These are phyloP conservation scores for Nomada fabriciana DNA, from an alignment of 2,888 invertebrate species.

Conservation along the genomic window DNA sequence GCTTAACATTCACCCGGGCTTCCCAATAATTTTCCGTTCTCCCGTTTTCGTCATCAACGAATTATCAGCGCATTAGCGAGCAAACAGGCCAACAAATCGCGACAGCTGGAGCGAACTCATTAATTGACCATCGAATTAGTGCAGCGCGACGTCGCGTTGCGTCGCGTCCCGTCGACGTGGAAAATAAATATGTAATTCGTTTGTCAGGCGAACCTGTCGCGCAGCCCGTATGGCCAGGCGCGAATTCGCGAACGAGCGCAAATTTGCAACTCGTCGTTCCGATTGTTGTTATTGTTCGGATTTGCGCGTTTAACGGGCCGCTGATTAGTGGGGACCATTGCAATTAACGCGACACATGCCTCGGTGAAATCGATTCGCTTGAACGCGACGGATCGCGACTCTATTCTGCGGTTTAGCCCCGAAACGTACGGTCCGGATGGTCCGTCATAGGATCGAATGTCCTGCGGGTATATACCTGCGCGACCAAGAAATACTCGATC, in stretches of 20 bases:
- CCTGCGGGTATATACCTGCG: slow-evolving; percentile 14
- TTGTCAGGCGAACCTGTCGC: neutral
- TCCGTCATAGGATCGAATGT: slow-evolving; percentile 42
- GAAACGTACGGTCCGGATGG: slow-evolving; percentile 32
- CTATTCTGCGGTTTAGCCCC: slow-evolving; percentile 43
- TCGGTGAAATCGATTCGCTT: slow-evolving; percentile 55
- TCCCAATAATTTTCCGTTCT: neutral
- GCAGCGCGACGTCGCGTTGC: neutral
- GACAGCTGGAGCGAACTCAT: neutral
- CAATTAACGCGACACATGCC: slow-evolving; percentile 55
- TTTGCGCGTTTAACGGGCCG: slow-evolving; percentile 31
- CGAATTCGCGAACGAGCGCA: neutral
- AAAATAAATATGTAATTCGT: slow-evolving; percentile 26
- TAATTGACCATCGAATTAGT: slow-evolving; percentile 30
- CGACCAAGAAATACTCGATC: slow-evolving; percentile 32
- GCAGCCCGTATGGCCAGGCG: neutral
- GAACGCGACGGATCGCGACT: slow-evolving; percentile 23
- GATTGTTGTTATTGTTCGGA: slow-evolving; percentile 46
- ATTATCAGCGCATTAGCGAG: slow-evolving; percentile 21
- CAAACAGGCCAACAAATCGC: slow-evolving; percentile 27
- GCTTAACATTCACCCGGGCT: too few species aligned
- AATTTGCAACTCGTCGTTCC: slow-evolving; percentile 10
- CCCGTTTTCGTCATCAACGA: neutral
- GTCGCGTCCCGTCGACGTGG: too few species aligned
- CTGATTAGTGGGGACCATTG: slow-evolving; percentile 39